A percentile compares a stretch with the other conserved stretches of the same genome.
Evolutionary conservation across 2,113 vertebrate genomes (phyloP).

Genomic region (Kobus ellipsiprymnus): DNA sequence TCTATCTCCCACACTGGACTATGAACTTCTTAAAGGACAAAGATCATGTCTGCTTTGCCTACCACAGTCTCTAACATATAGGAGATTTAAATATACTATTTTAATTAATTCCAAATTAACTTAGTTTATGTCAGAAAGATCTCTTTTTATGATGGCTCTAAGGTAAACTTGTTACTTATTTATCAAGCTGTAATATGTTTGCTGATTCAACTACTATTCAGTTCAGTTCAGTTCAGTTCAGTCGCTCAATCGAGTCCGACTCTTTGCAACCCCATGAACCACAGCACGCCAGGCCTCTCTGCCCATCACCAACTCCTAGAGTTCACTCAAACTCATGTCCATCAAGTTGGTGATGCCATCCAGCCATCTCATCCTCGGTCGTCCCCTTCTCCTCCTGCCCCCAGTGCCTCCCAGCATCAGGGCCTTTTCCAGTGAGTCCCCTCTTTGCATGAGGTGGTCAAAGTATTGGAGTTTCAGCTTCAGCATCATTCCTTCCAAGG

Average conservation of each 20-base stretch:
- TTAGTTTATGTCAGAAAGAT: not conserved
- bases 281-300: rapidly evolving
- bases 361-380: too few relatives aligned
- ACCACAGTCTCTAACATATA: not conserved
- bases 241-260: rapidly evolving
- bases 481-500: too few relatives aligned
- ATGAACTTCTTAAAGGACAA: not conserved
- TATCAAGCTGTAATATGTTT: not conserved
- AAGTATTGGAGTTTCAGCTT: too few relatives aligned
- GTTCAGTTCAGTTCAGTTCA: too few relatives aligned
- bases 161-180: not conserved
- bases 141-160: not conserved
- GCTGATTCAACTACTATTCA: not conserved
- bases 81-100: not conserved
- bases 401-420: too few relatives aligned
- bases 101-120: not conserved
- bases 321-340: too few relatives aligned
- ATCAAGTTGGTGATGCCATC: too few relatives aligned
- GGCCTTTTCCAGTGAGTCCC: too few relatives aligned
- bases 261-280: too few relatives aligned
- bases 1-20: not conserved
- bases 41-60: not conserved
- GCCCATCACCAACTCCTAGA: too few relatives aligned
- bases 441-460: too few relatives aligned
- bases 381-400: too few relatives aligned